These are phyloP conservation scores for Heliconius ismenius DNA, from an alignment of 2,888 invertebrate genomes.

Conservation along the genomic window DNA sequence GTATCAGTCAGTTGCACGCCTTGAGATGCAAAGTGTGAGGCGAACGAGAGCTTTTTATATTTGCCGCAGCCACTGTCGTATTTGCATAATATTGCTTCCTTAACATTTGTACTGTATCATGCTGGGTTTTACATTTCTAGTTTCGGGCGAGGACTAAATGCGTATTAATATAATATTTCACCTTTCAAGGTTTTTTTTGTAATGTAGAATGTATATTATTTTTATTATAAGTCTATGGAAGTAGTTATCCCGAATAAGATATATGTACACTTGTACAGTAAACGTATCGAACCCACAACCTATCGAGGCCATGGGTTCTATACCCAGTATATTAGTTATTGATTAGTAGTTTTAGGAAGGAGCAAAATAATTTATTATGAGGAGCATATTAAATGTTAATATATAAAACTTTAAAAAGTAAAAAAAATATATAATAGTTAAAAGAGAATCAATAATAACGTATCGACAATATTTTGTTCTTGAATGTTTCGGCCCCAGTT, in stretches of 20 bases:
- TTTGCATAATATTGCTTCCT: constrained; percentile 83
- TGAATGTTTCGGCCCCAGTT: not conserved
- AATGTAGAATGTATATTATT: not conserved
- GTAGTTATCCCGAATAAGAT: too few relatives aligned
- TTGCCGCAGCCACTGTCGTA: constrained; percentile 75
- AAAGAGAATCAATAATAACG: not conserved
- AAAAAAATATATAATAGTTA: not conserved
- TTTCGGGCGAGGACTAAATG: constrained; percentile 14
- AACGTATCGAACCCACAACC: too few relatives aligned
- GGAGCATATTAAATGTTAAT: too few relatives aligned
- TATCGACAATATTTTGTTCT: not conserved
- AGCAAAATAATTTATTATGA: too few relatives aligned
- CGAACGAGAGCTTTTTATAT: constrained; percentile 78
- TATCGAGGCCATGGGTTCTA: too few relatives aligned
- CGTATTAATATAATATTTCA: constrained; percentile 1
- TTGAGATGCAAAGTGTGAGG: constrained; percentile 80
- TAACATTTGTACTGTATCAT: constrained; percentile 71
- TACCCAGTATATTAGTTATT: too few relatives aligned
- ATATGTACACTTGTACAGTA: too few relatives aligned
- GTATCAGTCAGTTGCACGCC: constrained; percentile 78
- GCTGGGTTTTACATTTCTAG: constrained; percentile 45
- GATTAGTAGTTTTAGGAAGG: too few relatives aligned
- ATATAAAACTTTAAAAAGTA: too few relatives aligned
- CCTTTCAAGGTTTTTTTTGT: not conserved
- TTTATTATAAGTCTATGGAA: too few relatives aligned